Percentiles rank a stretch among this genome's conserved stretches.
These are phyloP conservation scores for Apamea crenata DNA, from an alignment of 2,888 invertebrate genomes.

Conservation along the genomic window DNA sequence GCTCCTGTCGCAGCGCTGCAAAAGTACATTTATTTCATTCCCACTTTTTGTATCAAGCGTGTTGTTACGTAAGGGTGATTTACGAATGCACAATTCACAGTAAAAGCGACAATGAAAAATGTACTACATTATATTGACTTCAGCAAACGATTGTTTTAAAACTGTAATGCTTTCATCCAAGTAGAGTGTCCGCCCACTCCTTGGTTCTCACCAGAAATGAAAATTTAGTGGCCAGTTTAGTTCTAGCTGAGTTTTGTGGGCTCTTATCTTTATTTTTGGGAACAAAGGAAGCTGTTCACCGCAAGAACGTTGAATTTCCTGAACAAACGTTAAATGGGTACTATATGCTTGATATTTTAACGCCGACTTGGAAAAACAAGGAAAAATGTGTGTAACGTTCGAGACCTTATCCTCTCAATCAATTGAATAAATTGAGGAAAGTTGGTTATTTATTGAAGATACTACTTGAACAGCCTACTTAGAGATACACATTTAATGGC, in stretches of 20 bases:
- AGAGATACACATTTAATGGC: conserved; percentile 29
- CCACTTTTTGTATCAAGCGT: conserved; percentile 74
- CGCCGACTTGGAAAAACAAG: conserved; percentile 46
- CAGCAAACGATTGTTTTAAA: conserved; percentile 68
- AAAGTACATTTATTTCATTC: conserved; percentile 71
- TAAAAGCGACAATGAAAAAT: conserved; percentile 78
- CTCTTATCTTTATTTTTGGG: conserved; percentile 60
- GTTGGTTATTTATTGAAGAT: conserved; percentile 40
- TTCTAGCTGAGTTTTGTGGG: conserved; percentile 49
- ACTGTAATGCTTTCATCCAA: conserved; percentile 53
- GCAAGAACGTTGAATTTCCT: conserved; percentile 43
- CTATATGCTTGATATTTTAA: conserved; percentile 44
- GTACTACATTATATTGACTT: conserved; percentile 73
- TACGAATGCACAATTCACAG: conserved; percentile 77
- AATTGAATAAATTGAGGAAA: conserved; percentile 56
- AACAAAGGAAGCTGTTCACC: conserved; percentile 53
- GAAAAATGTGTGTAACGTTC: conserved; percentile 28
- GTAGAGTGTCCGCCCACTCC: conserved; percentile 38
- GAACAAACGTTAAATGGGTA: conserved; percentile 27
- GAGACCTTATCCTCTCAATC: conserved; percentile 21
- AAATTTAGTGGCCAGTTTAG: conserved; percentile 62
- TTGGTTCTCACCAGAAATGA: conserved; percentile 55
- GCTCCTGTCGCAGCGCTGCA: conserved; percentile 61
- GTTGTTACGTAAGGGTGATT: conserved; percentile 76
- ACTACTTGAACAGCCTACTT: conserved; percentile 26